Base-by-base conservation (phyloP, 1,140 invertebrate genomes). In the Plodia interpunctella region DNA sequence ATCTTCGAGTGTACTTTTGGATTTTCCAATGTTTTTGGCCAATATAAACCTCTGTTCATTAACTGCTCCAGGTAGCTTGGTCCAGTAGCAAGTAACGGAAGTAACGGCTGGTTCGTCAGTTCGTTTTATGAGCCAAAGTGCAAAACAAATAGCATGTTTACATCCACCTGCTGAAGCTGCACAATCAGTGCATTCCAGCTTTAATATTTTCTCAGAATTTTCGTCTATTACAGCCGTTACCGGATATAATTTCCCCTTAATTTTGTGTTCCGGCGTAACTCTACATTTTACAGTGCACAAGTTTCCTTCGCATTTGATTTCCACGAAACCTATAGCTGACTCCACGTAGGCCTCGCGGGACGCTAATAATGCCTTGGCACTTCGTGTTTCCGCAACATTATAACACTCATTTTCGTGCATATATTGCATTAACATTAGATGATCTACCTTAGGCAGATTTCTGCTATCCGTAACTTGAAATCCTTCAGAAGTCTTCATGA, bases 131-230 rank as follows among this genome's bases (percentile, higher is more conserved):
- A 62, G 15, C 55, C 55, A 62, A 11, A 57, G 38, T 17, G 49
- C 2, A 18, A 62, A 20, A 11, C 52, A 49, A 9, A 62, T 20
- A 11, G 55, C 28, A 30, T 62, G 60, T 15, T 62, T 62, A 10
- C 60, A 62, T 3, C 60, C 60, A 70, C 68, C 74, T 61, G 13
- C 13, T 65, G 58, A 44, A 1, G 71, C 74, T 13, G 73, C 62
- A 62, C 76, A 76, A 44, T 76, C 68, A 28, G 72, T 15, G 55
- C 76, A 79, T n/a, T 52, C 38, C 49, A 60, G 49, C 18, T 56
- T 32, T 9, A 62, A 10, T 20, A 72, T 60, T 25, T 28, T 28
- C 54, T 75, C 67, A 5, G 66, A 56, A 49, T 49, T 59, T 61
- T 72, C 66, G 62, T 76, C 66, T 59, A 44, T 67, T 59, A 11